Percentiles rank a stretch among this genome's conserved stretches.
Conservation (phyloP, 2,113 vertebrate genomes). For the Tachuris rubrigastra region DNA sequence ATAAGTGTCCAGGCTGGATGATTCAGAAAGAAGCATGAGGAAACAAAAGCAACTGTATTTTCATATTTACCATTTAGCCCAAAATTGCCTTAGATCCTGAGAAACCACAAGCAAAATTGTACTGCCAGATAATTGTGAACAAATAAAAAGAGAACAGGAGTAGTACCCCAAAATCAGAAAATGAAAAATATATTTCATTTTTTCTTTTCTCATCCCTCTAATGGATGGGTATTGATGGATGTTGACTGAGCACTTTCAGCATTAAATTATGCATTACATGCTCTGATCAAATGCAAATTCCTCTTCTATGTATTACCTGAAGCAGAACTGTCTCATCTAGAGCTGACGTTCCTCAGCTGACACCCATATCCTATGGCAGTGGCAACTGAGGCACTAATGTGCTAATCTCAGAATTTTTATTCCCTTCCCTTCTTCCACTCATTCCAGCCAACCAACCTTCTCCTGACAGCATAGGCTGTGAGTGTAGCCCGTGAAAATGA, state of each 20-base stretch:
- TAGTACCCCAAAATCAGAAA: not conserved
- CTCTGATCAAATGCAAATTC: not conserved
- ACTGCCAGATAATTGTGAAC: not conserved
- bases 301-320: not conserved
- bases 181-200: not conserved
- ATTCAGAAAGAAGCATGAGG: not conserved
- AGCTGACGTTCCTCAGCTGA: not conserved
- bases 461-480: not conserved
- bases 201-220: not conserved
- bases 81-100: not conserved
- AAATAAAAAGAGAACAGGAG: not conserved
- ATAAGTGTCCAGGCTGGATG: not conserved
- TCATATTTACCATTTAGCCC: not conserved
- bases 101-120: not conserved
- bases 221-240: not conserved
- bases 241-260: not conserved
- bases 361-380: rapidly evolving
- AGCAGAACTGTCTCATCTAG: not conserved
- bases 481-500: not conserved
- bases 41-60: not conserved
- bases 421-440: not conserved
- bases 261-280: not conserved
- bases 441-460: not conserved
- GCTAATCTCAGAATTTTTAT: not conserved
- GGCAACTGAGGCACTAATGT: not conserved